A percentile compares a stretch with the other conserved stretches of the same genome.
Evolutionary conservation across 2,888 invertebrate genomes (phyloP).

Genomic region (Trichacis sp.): DNA sequence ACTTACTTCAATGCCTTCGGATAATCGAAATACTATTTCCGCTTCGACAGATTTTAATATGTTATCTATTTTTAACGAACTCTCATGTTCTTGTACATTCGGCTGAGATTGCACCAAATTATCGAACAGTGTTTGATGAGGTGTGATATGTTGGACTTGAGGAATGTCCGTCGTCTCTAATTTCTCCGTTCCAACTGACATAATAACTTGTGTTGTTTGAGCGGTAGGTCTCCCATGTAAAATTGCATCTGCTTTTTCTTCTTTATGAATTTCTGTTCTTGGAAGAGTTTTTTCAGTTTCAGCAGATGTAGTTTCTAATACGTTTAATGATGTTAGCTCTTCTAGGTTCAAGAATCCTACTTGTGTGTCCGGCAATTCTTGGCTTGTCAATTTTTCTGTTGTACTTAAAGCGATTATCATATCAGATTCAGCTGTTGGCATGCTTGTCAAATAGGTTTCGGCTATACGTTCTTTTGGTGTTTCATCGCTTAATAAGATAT

Average conservation of each 20-base stretch:
- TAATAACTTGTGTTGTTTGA: slow-evolving; percentile 60
- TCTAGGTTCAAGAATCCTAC: slow-evolving; percentile 53
- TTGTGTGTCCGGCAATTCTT: slow-evolving; percentile 47
- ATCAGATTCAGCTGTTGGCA: slow-evolving; percentile 62
- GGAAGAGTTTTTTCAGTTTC: slow-evolving; percentile 58
- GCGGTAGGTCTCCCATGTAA: slow-evolving; percentile 62
- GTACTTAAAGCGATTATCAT: slow-evolving; percentile 53
- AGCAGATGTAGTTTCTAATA: slow-evolving; percentile 49
- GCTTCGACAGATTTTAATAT: slow-evolving; percentile 50
- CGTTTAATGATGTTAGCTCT: slow-evolving; percentile 49
- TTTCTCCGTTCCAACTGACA: slow-evolving; percentile 53
- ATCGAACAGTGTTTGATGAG: slow-evolving; percentile 67
- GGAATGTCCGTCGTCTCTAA: slow-evolving; percentile 50
- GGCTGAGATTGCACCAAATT: slow-evolving; percentile 63
- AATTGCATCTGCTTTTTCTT: slow-evolving; percentile 57
- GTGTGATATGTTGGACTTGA: slow-evolving; percentile 56
- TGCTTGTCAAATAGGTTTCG: slow-evolving; percentile 57
- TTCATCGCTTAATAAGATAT: slow-evolving; percentile 43
- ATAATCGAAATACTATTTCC: slow-evolving; percentile 55
- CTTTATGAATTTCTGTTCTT: slow-evolving; percentile 53
- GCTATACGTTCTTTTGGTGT: slow-evolving; percentile 64
- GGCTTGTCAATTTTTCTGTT: slow-evolving; percentile 44
- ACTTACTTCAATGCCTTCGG: slow-evolving; percentile 64
- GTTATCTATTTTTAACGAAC: slow-evolving; percentile 41
- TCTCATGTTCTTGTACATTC: slow-evolving; percentile 58